A percentile compares a stretch with the other conserved stretches of the same genome.
Evolutionary conservation across 2,113 vertebrate genomes (phyloP).

Genomic region (Mus spicilegus): DNA sequence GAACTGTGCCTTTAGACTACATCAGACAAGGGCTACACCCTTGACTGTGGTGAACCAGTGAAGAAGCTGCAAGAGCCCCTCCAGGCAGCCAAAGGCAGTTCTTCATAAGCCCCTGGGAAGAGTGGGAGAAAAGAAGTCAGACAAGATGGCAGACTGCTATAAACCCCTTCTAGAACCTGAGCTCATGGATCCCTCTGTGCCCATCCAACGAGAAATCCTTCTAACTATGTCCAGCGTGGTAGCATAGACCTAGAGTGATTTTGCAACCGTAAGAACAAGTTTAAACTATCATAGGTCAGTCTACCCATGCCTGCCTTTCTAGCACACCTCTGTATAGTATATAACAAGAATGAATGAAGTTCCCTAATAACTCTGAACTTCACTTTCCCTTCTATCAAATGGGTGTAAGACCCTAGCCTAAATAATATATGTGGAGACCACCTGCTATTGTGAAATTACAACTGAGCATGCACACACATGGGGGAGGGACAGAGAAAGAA

Average conservation of each 20-base stretch:
- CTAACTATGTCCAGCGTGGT: neutral
- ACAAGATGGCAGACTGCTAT: accelerated
- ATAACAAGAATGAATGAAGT: neutral
- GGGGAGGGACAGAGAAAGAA: neutral
- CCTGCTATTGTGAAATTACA: neutral
- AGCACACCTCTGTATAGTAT: neutral
- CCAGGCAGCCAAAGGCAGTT: neutral
- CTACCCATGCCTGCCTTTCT: neutral
- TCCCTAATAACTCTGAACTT: neutral
- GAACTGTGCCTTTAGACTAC: constrained; percentile 14
- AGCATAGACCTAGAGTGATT: neutral
- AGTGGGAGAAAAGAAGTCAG: neutral
- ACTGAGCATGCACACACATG: neutral
- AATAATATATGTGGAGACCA: neutral
- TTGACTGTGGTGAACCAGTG: neutral
- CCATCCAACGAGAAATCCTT: neutral
- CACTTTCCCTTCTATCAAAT: neutral
- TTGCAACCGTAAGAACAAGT: neutral
- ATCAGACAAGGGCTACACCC: neutral
- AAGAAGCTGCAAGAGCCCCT: neutral
- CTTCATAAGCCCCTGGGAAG: neutral
- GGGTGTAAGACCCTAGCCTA: neutral
- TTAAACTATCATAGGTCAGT: neutral
- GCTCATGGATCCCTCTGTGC: neutral
- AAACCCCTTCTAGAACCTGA: neutral